These are phyloP conservation scores for Picathartes gymnocephalus DNA, from an alignment of 2,113 vertebrate genomes.

Conservation along the genomic window DNA sequence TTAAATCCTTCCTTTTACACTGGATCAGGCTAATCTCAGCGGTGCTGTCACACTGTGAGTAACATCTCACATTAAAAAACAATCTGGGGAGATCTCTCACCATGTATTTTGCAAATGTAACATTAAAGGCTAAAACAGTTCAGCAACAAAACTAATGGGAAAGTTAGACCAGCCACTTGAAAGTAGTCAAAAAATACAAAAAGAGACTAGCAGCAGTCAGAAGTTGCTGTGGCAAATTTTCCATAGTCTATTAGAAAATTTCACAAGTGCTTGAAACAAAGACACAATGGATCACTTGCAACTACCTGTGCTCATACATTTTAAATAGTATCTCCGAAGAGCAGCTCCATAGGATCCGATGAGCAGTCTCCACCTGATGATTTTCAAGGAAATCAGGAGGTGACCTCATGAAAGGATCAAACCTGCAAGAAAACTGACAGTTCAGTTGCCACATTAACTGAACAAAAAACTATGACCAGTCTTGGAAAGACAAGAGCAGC, in stretches of 20 bases:
- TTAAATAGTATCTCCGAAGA: neutral
- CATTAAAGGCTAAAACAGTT: neutral
- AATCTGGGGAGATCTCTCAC: neutral
- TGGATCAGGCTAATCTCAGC: neutral
- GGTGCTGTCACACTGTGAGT: neutral
- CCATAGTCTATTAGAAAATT: neutral
- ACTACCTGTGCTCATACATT: neutral
- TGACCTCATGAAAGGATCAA: neutral
- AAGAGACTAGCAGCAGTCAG: neutral
- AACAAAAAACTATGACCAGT: neutral
- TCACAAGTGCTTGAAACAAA: neutral
- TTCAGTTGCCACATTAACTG: neutral
- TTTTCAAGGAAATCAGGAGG: neutral
- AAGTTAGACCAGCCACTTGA: neutral
- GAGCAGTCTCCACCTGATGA: fast-evolving
- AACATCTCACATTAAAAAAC: neutral
- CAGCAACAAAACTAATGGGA: neutral
- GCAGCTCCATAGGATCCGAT: neutral
- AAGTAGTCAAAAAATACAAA: neutral
- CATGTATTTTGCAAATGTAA: neutral
- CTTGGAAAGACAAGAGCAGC: neutral
- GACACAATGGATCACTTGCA: neutral
- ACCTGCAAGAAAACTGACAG: neutral
- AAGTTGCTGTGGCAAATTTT: neutral
- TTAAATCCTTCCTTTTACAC: slow-evolving; percentile 6